Conservation (phyloP, 2,113 vertebrate genomes). For the Bos indicus region DNA sequence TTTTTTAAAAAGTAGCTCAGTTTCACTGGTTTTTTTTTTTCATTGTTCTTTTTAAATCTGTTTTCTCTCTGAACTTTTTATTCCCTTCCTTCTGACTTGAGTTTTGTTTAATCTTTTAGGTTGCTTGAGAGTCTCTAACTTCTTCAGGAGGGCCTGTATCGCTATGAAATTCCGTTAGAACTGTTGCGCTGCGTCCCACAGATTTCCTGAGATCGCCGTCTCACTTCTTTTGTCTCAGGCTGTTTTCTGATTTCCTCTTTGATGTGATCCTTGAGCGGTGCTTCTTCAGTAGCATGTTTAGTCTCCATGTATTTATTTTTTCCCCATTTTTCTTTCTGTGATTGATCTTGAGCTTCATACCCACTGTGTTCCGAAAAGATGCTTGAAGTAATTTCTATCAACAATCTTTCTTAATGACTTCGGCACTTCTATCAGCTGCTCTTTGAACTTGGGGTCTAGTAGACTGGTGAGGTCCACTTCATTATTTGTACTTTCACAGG, state of each 20-base stretch:
- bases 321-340: not conserved
- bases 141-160: not conserved
- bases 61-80: not conserved
- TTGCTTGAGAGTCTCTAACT: not conserved
- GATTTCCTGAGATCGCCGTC: not conserved
- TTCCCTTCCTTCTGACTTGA: not conserved
- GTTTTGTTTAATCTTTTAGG: not conserved
- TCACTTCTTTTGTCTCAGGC: not conserved
- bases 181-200: accelerated
- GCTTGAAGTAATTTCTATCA: not conserved
- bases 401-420: not conserved
- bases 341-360: not conserved
- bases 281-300: not conserved
- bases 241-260: not conserved
- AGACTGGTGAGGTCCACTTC: not conserved
- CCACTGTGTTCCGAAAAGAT: not conserved
- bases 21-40: not conserved
- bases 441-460: not conserved
- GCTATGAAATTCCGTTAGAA: not conserved
- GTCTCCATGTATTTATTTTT: not conserved
- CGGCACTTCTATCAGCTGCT: not conserved
- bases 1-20: not conserved
- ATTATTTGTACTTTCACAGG: not conserved
- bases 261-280: not conserved
- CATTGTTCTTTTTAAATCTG: not conserved